These are phyloP conservation scores for Heliocidaris erythrogramma DNA, from an alignment of 35 echinoderm and acorn worm genomes.

Conservation along the genomic window DNA sequence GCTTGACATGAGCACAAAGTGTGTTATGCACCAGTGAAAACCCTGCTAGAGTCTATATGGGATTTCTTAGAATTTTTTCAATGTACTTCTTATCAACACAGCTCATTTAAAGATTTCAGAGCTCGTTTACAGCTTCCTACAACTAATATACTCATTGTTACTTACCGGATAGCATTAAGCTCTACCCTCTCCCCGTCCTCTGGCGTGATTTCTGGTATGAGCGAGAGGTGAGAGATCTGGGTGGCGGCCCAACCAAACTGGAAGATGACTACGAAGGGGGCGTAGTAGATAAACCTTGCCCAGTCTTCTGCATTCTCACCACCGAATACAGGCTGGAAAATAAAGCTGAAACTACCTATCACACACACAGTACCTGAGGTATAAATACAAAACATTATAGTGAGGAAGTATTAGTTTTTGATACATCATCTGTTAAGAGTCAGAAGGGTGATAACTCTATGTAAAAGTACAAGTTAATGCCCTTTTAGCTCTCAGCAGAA, in stretches of 20 bases:
- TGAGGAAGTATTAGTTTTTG: neutral
- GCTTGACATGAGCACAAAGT: too few species aligned
- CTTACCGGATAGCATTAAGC: conserved; percentile 90
- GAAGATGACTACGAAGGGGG: conserved; percentile 87
- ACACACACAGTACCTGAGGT: conserved; percentile 84
- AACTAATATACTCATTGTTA: too few species aligned
- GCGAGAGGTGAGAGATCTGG: conserved; percentile 92
- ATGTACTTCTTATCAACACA: too few species aligned
- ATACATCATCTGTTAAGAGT: neutral
- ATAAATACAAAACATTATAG: neutral
- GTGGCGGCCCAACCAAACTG: conserved; percentile 98
- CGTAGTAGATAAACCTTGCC: conserved; percentile 91
- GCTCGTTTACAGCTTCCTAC: too few species aligned
- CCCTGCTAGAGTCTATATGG: too few species aligned
- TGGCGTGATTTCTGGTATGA: conserved; percentile 85
- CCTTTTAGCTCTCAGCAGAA: too few species aligned
- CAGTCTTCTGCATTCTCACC: conserved; percentile 46
- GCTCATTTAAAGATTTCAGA: too few species aligned
- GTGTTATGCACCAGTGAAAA: too few species aligned
- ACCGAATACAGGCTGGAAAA: conserved; percentile 78
- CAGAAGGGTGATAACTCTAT: too few species aligned
- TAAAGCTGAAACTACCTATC: conserved; percentile 63
- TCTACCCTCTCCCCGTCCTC: conserved; percentile 76
- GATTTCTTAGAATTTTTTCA: too few species aligned
- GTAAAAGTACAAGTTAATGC: too few species aligned